These are phyloP conservation scores for Salvelinus fontinalis DNA, from an alignment of 2,113 vertebrate genomes.

Conservation along the genomic window DNA sequence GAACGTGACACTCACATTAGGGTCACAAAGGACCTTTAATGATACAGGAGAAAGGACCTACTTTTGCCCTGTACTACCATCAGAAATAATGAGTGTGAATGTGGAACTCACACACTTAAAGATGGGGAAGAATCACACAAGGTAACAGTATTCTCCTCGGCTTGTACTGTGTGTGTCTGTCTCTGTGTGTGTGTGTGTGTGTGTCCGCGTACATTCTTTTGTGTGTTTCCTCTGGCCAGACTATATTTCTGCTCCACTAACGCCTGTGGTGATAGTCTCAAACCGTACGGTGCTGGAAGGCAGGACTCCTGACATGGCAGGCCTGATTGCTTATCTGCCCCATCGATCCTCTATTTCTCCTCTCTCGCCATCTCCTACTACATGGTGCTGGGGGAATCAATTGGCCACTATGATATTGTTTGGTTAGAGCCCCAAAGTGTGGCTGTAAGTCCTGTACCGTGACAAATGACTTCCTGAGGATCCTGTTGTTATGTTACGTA, in stretches of 20 bases:
- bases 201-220: not conserved
- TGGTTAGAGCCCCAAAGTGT: not conserved
- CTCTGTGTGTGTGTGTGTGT: not conserved
- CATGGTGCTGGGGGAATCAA: not conserved
- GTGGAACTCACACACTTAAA: too few relatives aligned
- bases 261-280: not conserved
- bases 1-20: too few relatives aligned
- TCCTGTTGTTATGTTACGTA: not conserved
- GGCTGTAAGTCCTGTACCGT: not conserved
- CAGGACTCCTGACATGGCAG: not conserved
- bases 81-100: too few relatives aligned
- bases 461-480: not conserved
- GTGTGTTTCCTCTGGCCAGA: too few relatives aligned
- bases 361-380: not conserved
- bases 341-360: not conserved
- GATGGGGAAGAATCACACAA: too few relatives aligned
- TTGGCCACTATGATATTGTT: not conserved
- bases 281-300: not conserved
- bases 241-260: not conserved
- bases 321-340: slow-evolving; percentile 3
- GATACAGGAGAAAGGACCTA: too few relatives aligned
- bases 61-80: too few relatives aligned
- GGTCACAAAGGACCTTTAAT: too few relatives aligned
- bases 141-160: too few relatives aligned
- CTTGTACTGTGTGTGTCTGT: not conserved